phyloP scores from a whole-genome alignment of 2,888 invertebrate species.

The Cerastoderma edule region DNA sequence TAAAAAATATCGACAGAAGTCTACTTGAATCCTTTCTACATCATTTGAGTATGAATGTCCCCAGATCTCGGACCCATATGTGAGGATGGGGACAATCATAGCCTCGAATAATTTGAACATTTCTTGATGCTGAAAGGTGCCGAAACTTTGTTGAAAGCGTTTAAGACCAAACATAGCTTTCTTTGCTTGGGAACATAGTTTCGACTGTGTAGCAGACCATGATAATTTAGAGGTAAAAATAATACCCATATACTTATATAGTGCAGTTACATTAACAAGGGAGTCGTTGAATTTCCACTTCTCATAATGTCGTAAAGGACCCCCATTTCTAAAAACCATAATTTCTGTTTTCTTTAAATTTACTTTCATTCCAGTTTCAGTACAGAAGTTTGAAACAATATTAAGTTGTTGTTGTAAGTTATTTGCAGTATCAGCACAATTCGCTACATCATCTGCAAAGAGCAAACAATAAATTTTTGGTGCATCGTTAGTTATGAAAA shows the following conservation, averaged over 20 bases:
- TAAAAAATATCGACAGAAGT: not conserved
- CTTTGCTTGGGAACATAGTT: slow-evolving; percentile 10
- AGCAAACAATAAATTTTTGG: not conserved
- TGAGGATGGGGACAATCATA: slow-evolving; percentile 2
- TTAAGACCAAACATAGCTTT: no score
- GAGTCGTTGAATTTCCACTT: slow-evolving; percentile 2
- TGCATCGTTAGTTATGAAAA: not conserved
- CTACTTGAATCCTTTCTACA: not conserved
- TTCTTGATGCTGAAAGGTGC: not conserved
- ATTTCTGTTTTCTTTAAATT: slow-evolving; percentile 12
- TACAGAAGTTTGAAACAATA: slow-evolving; percentile 7
- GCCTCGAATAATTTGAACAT: slow-evolving; percentile 21
- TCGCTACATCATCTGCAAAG: no score
- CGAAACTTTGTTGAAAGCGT: no score
- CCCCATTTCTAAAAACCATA: slow-evolving; percentile 11
- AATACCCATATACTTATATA: slow-evolving; percentile 8
- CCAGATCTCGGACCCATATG: slow-evolving; percentile 23
- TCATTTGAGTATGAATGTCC: not conserved
- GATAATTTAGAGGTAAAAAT: no score
- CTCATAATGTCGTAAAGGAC: slow-evolving; percentile 3
- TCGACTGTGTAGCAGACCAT: not conserved
- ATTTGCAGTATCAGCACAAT: no score
- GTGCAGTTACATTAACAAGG: not conserved
- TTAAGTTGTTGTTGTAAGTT: slow-evolving; percentile 16
- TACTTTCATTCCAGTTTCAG: slow-evolving; percentile 5